Base-by-base conservation (phyloP, 2,797 vertebrate species). In the Leptodactylus fallax region DNA sequence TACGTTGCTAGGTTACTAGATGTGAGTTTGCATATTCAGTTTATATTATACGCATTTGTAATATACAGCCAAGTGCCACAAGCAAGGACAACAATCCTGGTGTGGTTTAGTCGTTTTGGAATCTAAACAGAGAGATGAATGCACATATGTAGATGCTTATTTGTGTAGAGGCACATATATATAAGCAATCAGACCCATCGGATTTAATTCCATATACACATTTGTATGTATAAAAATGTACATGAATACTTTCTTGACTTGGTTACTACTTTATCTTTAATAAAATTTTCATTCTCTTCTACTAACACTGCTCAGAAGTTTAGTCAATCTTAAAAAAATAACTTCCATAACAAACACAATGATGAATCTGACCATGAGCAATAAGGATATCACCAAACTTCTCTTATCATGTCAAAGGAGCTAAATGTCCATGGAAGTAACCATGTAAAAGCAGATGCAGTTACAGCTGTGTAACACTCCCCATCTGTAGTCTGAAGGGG, bases 1-100 rank as follows among this genome's bases (percentile, higher is more conserved):
- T 86, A 78, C 21, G 84, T 89, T 86, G 84, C 84, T 86, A 89
- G 88, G 88, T 56, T 86, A 89, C 88, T 69, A 76, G 79, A 86
- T 83, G 84, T 81, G 79, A 81, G 60, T 86, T 78, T 86, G 85
- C 88, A 89, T 89, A 89, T 86, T 83, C 76, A n/a, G 79, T 61
- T 81, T 82, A 76, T 86, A 56, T 81, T 85, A 85, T 69, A 58
- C 82, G 87, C 69, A 89, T 82, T 60, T 86, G 78, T 78, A 58
- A 81, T 76, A 58, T 56, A 79, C 65, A 80, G 55, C 53, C 69
- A 85, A 61, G 36, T 81, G 82, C 63, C 65, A 85, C 21, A 76
- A 76, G 6, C 87, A 88, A 82, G 84, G 83, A 60, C 65, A 85
- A 58, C 65, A 63, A 47, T 53, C 67, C 10, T 53, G 58, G 0